Evolutionary conservation across 2,888 invertebrate genomes (phyloP).

Genomic region (Hydroisotoma schaefferi): DNA sequence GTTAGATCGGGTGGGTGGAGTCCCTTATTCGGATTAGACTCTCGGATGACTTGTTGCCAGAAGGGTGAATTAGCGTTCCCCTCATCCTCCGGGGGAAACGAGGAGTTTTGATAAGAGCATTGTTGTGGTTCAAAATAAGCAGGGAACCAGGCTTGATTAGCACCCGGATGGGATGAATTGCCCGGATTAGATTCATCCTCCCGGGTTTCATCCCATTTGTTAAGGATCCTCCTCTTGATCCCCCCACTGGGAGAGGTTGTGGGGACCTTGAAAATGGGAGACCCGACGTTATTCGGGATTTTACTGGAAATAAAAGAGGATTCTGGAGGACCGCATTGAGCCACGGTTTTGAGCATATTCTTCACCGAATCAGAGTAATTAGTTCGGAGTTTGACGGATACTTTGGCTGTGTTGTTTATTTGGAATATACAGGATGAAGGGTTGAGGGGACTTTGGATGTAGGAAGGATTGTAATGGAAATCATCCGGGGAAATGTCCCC

Average conservation of each 20-base stretch:
- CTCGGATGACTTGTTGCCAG: constrained; percentile 10
- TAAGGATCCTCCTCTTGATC: constrained; percentile 20
- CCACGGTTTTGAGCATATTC: constrained; percentile 8
- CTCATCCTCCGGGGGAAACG: too few species aligned
- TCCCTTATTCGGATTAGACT: constrained; percentile 2
- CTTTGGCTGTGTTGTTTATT: neutral
- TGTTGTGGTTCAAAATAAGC: neutral
- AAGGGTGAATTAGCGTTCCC: too few species aligned
- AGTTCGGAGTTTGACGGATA: neutral
- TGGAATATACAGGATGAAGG: neutral
- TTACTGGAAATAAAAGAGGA: too few species aligned
- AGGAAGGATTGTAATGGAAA: too few species aligned
- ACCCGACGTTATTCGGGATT: too few species aligned
- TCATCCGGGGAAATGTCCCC: too few species aligned
- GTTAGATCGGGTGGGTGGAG: neutral
- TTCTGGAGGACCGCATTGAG: neutral
- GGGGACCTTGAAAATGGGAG: constrained; percentile 12
- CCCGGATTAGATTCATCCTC: neutral
- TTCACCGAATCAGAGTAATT: constrained; percentile 11
- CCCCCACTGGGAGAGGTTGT: constrained; percentile 18
- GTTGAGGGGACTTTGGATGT: too few species aligned
- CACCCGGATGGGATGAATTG: neutral
- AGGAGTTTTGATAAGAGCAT: neutral
- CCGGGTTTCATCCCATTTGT: constrained; percentile 19
- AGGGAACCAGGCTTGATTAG: neutral